Evolutionary conservation across 2,113 vertebrate species (phyloP).

Genomic region (Ptychochromis oligacanthus): DNA sequence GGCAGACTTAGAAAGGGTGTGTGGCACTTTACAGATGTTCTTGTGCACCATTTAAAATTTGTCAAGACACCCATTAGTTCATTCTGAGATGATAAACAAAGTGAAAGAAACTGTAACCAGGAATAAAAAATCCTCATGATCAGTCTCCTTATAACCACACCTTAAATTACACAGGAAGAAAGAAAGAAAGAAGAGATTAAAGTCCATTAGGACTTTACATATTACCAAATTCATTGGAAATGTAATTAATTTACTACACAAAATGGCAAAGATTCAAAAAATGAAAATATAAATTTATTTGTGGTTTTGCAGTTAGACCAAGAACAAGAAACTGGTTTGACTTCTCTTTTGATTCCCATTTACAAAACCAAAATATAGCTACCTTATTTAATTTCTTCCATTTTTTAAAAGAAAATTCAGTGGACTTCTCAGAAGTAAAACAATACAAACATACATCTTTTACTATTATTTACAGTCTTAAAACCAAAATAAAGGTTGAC

Average conservation of each 20-base stretch:
- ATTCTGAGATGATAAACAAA: conserved; percentile 41
- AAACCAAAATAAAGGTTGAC: background rate
- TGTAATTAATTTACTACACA: background rate
- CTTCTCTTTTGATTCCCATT: too few species aligned
- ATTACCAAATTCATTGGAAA: background rate
- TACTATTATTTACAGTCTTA: too few species aligned
- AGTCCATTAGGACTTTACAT: background rate
- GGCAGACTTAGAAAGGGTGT: conserved; percentile 48
- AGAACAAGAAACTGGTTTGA: too few species aligned
- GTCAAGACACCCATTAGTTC: conserved; percentile 44
- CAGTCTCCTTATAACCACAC: conserved; percentile 24
- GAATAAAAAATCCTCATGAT: conserved; percentile 23
- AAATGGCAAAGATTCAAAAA: background rate
- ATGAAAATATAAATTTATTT: background rate
- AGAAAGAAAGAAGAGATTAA: background rate
- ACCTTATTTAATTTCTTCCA: background rate
- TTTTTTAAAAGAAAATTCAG: too few species aligned
- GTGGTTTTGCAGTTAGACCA: background rate
- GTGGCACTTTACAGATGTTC: conserved; percentile 71
- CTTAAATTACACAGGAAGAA: conserved; percentile 8
- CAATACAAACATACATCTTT: too few species aligned
- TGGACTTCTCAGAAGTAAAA: too few species aligned
- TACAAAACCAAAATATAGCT: background rate
- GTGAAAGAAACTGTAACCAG: background rate
- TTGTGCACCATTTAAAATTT: conserved; percentile 43